Percentiles rank a stretch among this genome's conserved stretches.
phyloP scores from a whole-genome alignment of 2,113 vertebrate species.

The Girardinichthys multiradiatus region DNA sequence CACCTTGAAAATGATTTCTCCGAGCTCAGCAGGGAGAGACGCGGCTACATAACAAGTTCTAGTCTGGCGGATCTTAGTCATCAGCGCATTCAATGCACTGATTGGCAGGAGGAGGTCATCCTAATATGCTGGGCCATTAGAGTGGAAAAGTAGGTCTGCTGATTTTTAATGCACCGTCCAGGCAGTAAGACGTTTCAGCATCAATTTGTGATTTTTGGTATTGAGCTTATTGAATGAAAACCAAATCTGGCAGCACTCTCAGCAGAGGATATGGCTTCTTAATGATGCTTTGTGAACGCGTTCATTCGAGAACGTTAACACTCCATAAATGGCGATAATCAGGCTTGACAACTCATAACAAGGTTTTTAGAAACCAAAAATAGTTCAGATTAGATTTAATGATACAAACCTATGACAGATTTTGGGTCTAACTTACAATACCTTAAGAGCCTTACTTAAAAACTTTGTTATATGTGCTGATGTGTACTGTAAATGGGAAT shows the following conservation, averaged over 20 bases:
- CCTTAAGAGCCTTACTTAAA: neutral
- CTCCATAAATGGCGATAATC: neutral
- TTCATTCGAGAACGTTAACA: neutral
- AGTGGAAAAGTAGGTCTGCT: constrained; percentile 31
- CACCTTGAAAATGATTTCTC: constrained; percentile 46
- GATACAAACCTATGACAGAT: neutral
- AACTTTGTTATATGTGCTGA: neutral
- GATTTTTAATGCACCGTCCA: constrained; percentile 26
- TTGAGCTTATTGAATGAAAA: neutral
- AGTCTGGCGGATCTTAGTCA: constrained; percentile 59
- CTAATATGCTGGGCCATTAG: constrained; percentile 39
- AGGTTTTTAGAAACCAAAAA: neutral
- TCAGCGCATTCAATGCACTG: constrained; percentile 51
- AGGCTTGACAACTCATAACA: neutral
- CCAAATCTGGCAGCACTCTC: neutral
- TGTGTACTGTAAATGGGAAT: neutral
- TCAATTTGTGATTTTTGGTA: constrained; percentile 21
- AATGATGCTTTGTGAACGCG: neutral
- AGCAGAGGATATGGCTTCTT: neutral
- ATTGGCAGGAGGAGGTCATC: constrained; percentile 64
- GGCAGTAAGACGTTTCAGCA: constrained; percentile 3
- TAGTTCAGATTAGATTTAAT: neutral
- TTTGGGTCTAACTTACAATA: neutral
- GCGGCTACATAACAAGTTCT: constrained; percentile 55
- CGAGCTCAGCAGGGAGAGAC: constrained; percentile 56